Conservation (phyloP, 2,888 invertebrate species). For the Eledone cirrhosa region DNA sequence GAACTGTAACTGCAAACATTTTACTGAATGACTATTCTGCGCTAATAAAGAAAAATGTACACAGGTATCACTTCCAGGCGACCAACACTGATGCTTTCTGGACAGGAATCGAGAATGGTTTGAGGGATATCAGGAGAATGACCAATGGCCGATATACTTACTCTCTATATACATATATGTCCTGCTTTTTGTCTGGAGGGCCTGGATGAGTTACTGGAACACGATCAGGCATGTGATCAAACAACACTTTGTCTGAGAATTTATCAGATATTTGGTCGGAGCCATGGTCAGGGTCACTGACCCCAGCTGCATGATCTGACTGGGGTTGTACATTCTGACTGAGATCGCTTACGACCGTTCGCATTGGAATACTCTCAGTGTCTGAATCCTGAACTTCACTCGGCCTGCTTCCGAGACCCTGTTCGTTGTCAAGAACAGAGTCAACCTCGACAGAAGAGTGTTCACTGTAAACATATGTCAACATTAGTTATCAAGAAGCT, state of each 20-base stretch:
- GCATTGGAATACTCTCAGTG: constrained; percentile 75
- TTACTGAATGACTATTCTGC: background rate
- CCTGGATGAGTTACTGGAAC: constrained; percentile 32
- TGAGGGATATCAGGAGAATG: background rate
- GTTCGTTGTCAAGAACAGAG: constrained; percentile 35
- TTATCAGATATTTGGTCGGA: constrained; percentile 18
- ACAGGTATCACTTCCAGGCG: background rate
- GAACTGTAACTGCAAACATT: no score
- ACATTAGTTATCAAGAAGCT: constrained; percentile 2
- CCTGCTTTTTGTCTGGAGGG: constrained; percentile 51
- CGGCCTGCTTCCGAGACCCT: constrained; percentile 38
- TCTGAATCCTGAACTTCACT: constrained; percentile 64
- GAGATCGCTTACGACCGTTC: constrained; percentile 77
- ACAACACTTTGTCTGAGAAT: constrained; percentile 23
- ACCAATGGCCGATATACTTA: constrained; percentile 41
- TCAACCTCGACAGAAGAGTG: constrained; percentile 42
- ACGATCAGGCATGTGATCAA: constrained; percentile 26
- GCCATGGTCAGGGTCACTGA: constrained; percentile 20
- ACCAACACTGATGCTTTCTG: background rate
- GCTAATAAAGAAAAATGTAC: background rate
- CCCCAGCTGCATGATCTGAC: constrained; percentile 16
- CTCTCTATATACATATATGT: constrained; percentile 64
- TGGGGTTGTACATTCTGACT: constrained; percentile 19
- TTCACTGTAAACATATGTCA: constrained; percentile 34
- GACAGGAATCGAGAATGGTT: background rate